These are phyloP conservation scores for Saxidomus purpurata DNA, from an alignment of 1,140 invertebrate genomes.

Conservation along the genomic window DNA sequence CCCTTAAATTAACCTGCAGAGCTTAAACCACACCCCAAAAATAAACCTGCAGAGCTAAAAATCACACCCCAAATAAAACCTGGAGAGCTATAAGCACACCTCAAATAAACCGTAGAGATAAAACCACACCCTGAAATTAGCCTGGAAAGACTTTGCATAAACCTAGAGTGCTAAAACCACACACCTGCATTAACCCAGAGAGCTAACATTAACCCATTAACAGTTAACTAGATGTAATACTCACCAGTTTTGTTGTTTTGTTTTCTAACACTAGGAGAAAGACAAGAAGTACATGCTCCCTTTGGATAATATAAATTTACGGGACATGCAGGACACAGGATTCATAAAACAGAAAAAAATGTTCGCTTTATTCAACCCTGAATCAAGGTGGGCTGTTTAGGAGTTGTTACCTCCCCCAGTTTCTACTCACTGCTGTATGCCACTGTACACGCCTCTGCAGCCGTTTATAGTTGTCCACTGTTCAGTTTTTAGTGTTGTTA, in stretches of 20 bases:
- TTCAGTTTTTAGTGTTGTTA: not conserved
- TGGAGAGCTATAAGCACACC: too few species aligned
- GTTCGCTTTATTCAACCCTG: slow-evolving; percentile 99
- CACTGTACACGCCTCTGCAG: not conserved
- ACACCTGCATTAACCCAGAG: too few species aligned
- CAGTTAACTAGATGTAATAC: not conserved
- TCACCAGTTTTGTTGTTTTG: not conserved
- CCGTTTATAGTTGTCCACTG: not conserved
- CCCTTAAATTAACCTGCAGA: too few species aligned
- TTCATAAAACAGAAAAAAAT: slow-evolving; percentile 89
- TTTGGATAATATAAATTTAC: slow-evolving; percentile 98
- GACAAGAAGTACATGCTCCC: slow-evolving; percentile 99
- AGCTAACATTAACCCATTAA: not conserved
- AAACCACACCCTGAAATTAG: too few species aligned
- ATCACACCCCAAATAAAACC: too few species aligned
- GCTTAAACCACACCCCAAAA: too few species aligned
- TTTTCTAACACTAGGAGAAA: slow-evolving; percentile 91
- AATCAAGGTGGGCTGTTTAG: slow-evolving; percentile 88
- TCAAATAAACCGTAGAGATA: too few species aligned
- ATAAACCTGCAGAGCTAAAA: too few species aligned
- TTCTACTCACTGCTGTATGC: not conserved
- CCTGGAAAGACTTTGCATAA: too few species aligned
- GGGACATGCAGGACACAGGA: slow-evolving; percentile 98
- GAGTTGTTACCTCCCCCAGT: not conserved
- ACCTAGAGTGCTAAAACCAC: too few species aligned